Base-by-base conservation (phyloP, 2,113 vertebrate genomes). In the Nycticorax nycticorax region DNA sequence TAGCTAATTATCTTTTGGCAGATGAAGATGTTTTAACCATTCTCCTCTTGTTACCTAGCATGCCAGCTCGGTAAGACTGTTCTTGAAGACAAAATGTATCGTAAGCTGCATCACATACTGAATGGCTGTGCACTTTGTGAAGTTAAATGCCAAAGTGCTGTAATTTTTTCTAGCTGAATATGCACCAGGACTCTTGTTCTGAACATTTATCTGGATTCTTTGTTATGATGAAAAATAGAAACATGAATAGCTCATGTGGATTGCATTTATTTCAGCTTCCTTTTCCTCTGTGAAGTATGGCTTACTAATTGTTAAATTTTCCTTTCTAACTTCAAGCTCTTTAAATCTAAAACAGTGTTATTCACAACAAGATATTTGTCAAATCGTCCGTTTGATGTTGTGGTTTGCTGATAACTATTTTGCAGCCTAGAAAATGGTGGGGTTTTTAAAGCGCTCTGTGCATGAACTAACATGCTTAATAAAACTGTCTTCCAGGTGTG, bases 31-130 rank as follows among this genome's bases (percentile, higher is more conserved):
- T 80, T 81, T 97, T 95, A 97, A 95, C 59, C 85, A 52, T 95
- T 97, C 80, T 96, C 91, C 95, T 95, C 97, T 98, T 88, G 35
- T 79, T 89, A 79, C 69, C 53, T 92, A 98, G 97, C 69, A 37
- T 98, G 80, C 97, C 97, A 88, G 19, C 94, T 96, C 71, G 92
- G 98, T 98, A 98, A 97, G 97, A 27, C 92, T 94, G 84, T 89
- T 95, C 90, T 97, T 93, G 96, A 96, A 80, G 96, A 98, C 91
- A 90, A 62, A 97, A 85, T 80, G 17, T 96, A 26, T 97, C 48
- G 96, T 98, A 97, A 98, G 96, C 96, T 85, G 89, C 96, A 97
- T 96, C 93, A 62, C 39, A 1, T 74, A 93, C 16, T 93, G 95
- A 93, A 93, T 97, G 95, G 71, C 85, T 97, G 43, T 97, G 97